Evolutionary conservation across 2,888 invertebrate genomes (phyloP).

Genomic region (Sylvicola fuscatus): DNA sequence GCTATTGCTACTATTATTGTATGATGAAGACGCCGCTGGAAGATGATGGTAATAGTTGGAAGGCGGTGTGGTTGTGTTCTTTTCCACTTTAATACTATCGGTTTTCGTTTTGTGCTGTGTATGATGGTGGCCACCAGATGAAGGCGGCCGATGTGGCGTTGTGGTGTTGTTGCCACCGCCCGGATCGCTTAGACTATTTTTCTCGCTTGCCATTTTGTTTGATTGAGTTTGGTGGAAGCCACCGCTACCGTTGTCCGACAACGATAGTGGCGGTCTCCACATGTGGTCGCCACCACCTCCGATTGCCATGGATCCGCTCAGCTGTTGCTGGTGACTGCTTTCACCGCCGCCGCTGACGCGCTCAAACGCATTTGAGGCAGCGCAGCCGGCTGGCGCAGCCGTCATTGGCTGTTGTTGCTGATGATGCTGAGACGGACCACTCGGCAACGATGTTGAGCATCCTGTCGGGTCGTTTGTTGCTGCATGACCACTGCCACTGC

Average conservation of each 20-base stretch:
- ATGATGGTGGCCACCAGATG: too few relatives aligned
- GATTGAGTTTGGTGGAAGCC: conserved; percentile 8
- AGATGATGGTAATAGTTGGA: too few relatives aligned
- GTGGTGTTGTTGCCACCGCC: conserved; percentile 15
- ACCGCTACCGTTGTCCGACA: neutral
- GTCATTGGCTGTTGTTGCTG: conserved; percentile 8
- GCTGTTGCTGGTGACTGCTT: neutral
- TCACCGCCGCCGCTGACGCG: neutral
- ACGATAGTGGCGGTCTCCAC: conserved; percentile 20
- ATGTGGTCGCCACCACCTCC: conserved; percentile 33
- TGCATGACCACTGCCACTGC: neutral
- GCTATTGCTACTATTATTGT: neutral
- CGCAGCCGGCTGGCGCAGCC: too few relatives aligned
- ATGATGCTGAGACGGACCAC: conserved; percentile 1
- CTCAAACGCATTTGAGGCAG: too few relatives aligned
- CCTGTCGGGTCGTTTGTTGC: too few relatives aligned
- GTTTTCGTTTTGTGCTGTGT: neutral
- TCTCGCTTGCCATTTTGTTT: too few relatives aligned
- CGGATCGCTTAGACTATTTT: conserved; percentile 22
- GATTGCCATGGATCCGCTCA: conserved; percentile 17
- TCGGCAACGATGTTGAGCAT: too few relatives aligned
- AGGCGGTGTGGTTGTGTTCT: conserved; percentile 1
- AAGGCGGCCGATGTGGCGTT: too few relatives aligned
- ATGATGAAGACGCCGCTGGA: neutral
- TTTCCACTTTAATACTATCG: conserved; percentile 1